These are phyloP conservation scores for Pocillopora damicornis DNA, from an alignment of 64 coral and sea anemone genomes.

Conservation along the genomic window DNA sequence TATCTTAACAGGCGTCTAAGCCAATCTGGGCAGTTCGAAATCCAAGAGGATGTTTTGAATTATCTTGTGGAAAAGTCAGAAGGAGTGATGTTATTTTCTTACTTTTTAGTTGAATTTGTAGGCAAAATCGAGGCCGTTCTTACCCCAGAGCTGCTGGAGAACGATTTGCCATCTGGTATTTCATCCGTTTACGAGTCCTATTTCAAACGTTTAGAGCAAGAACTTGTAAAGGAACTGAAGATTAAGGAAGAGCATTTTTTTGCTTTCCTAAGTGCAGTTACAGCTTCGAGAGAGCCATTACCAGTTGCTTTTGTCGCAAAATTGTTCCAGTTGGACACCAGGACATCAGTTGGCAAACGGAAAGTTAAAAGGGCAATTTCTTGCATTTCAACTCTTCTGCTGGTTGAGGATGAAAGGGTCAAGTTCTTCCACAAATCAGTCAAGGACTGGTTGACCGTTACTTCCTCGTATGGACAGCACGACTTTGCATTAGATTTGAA, in stretches of 20 bases:
- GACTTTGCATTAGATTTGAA: constrained; percentile 16
- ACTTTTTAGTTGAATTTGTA: constrained; percentile 4
- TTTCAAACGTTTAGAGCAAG: not conserved
- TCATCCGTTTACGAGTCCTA: not conserved
- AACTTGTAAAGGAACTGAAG: not conserved
- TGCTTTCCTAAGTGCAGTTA: not conserved
- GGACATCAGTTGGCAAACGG: too few relatives aligned
- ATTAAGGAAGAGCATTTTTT: not conserved
- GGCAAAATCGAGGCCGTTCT: not conserved
- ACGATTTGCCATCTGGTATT: not conserved
- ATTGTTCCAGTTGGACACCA: too few relatives aligned
- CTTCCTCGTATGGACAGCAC: not conserved
- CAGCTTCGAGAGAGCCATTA: not conserved
- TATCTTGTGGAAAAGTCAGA: constrained; percentile 3
- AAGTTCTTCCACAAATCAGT: constrained; percentile 22
- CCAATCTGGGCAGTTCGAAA: not conserved
- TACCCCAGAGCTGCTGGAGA: not conserved
- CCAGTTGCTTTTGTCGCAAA: not conserved
- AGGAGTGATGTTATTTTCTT: not conserved
- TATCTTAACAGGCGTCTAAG: not conserved
- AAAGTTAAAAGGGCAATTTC: too few relatives aligned
- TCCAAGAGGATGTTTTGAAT: not conserved
- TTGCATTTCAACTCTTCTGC: constrained; percentile 10
- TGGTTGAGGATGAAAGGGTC: constrained; percentile 14
- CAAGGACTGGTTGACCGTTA: constrained; percentile 23